phyloP scores from a whole-genome alignment of 2,888 invertebrate species.

The Rhamphomyia laevipes region DNA sequence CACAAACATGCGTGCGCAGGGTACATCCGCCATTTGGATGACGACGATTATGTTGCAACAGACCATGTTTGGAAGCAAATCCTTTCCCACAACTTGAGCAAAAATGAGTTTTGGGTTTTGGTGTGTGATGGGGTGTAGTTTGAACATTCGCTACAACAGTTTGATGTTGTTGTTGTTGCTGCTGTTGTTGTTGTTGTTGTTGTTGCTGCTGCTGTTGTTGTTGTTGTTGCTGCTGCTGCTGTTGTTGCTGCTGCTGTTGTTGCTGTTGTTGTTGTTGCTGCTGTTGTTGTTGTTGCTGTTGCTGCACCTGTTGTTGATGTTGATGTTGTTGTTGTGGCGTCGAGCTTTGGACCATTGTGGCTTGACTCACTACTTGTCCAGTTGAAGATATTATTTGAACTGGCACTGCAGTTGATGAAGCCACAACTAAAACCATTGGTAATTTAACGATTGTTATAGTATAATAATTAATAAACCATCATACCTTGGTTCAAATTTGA shows the following conservation, averaged over 20 bases:
- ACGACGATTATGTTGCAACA: conserved; percentile 65
- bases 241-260: conserved; percentile 24
- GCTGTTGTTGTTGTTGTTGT: conserved; percentile 33
- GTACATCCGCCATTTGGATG: conserved; percentile 73
- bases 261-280: conserved; percentile 36
- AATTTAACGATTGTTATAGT: not conserved
- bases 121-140: conserved; percentile 12
- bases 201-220: conserved; percentile 34
- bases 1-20: conserved; percentile 65
- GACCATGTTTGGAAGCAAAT: conserved; percentile 71
- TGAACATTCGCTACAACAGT: conserved; percentile 12
- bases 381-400: conserved; percentile 39
- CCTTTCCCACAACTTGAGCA: conserved; percentile 71
- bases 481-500: conserved; percentile 33
- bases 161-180: conserved; percentile 19
- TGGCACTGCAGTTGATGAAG: conserved; percentile 35
- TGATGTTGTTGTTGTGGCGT: conserved; percentile 18
- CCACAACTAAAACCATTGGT: conserved; percentile 21
- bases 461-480: too few species aligned
- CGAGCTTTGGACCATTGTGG: conserved; percentile 36
- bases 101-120: conserved; percentile 61
- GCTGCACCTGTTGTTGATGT: conserved; percentile 29
- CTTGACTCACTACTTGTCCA: conserved; percentile 38
- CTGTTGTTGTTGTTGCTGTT: conserved; percentile 29
- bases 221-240: conserved; percentile 29